These are phyloP conservation scores for Drosophila lini DNA, from an alignment of 1,140 invertebrate species.

Conservation along the genomic window DNA sequence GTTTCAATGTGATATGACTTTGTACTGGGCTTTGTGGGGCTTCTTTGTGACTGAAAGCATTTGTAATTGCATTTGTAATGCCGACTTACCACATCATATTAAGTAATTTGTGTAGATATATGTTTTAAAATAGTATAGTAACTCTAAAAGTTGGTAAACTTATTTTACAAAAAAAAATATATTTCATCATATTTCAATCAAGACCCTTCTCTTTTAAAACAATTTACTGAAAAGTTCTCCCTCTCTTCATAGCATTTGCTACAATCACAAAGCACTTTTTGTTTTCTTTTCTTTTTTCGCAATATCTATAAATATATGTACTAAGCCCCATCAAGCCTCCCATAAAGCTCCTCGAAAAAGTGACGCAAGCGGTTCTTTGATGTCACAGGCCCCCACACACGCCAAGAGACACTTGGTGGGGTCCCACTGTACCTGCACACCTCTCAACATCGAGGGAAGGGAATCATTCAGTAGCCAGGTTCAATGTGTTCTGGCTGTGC, in stretches of 20 bases:
- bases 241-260: background rate
- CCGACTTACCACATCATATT: background rate
- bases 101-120: background rate
- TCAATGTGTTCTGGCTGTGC: slow-evolving; percentile 37
- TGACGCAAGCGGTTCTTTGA: slow-evolving; percentile 46
- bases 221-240: background rate
- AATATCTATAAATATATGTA: background rate
- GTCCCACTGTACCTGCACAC: slow-evolving; percentile 21
- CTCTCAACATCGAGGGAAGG: background rate
- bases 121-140: background rate
- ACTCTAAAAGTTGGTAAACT: too few relatives aligned
- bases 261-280: slow-evolving; percentile 2
- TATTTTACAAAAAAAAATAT: too few relatives aligned
- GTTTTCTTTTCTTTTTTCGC: slow-evolving; percentile 1
- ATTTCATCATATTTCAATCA: background rate
- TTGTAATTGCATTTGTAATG: background rate
- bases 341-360: slow-evolving; percentile 21
- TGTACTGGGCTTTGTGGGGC: background rate
- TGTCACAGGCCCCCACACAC: slow-evolving; percentile 21
- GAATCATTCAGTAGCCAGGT: slow-evolving; percentile 24
- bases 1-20: slow-evolving; percentile 1
- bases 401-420: slow-evolving; percentile 14
- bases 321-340: slow-evolving; percentile 22
- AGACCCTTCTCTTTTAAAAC: background rate
- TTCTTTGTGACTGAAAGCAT: background rate